phyloP scores from a whole-genome alignment of 2,888 invertebrate species.

The Axea sp. region DNA sequence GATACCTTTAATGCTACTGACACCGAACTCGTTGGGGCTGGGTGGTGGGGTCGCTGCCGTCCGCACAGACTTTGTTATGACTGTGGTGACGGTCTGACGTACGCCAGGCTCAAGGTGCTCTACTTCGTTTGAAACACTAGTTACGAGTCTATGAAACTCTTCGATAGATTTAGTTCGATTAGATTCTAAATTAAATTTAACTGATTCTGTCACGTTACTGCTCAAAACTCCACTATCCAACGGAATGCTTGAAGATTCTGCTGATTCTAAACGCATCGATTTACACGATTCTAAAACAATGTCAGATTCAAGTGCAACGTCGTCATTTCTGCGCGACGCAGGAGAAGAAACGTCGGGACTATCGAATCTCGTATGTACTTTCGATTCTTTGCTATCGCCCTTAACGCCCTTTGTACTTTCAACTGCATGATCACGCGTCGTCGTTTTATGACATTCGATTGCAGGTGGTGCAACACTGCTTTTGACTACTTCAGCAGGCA shows the following conservation, averaged over 20 bases:
- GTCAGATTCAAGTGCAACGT: slow-evolving; percentile 63
- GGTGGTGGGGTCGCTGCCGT: slow-evolving; percentile 79
- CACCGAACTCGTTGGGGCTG: slow-evolving; percentile 79
- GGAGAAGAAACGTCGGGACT: slow-evolving; percentile 70
- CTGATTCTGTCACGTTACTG: slow-evolving; percentile 58
- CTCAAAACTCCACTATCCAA: slow-evolving; percentile 50
- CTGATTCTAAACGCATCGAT: slow-evolving; percentile 61
- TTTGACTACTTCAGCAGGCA: too few relatives aligned
- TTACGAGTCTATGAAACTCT: slow-evolving; percentile 68
- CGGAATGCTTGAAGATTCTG: slow-evolving; percentile 72
- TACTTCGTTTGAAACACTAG: slow-evolving; percentile 70
- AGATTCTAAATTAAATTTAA: slow-evolving; percentile 56
- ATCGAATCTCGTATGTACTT: slow-evolving; percentile 66
- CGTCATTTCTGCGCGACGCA: slow-evolving; percentile 60
- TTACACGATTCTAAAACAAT: slow-evolving; percentile 58
- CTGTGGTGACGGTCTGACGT: slow-evolving; percentile 79
- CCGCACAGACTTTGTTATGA: slow-evolving; percentile 79
- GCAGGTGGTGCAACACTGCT: too few relatives aligned
- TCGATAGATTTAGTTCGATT: slow-evolving; percentile 45
- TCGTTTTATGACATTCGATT: too few relatives aligned
- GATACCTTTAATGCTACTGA: slow-evolving; percentile 79
- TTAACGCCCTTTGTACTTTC: slow-evolving; percentile 65
- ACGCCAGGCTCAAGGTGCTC: slow-evolving; percentile 78
- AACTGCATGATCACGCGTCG: slow-evolving; percentile 3
- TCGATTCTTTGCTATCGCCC: slow-evolving; percentile 67